These are phyloP conservation scores for Drosophila grimshawi DNA, from an alignment of 1,140 invertebrate genomes.

Conservation along the genomic window DNA sequence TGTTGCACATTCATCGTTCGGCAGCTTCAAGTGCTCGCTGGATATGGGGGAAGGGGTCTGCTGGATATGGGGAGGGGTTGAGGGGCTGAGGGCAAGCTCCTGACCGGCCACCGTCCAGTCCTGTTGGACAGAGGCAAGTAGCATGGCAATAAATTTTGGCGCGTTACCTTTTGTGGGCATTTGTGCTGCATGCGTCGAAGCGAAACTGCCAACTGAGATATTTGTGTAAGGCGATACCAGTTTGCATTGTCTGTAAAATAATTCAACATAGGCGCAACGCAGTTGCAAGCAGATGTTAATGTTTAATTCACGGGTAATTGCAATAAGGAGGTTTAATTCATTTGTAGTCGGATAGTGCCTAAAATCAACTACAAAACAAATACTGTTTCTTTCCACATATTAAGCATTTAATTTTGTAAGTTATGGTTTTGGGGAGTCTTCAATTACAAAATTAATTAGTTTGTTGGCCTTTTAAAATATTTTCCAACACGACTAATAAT, in stretches of 20 bases:
- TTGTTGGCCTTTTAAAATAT: too few relatives aligned
- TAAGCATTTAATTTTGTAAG: too few relatives aligned
- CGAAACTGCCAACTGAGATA: constrained; percentile 22
- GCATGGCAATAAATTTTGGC: constrained; percentile 38
- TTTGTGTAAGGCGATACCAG: constrained; percentile 7
- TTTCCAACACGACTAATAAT: too few relatives aligned
- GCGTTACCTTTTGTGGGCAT: constrained; percentile 50
- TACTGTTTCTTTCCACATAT: too few relatives aligned
- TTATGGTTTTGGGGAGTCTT: too few relatives aligned
- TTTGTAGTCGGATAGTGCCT: too few relatives aligned
- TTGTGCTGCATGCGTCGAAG: constrained; percentile 42
- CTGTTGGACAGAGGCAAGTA: constrained; percentile 6
- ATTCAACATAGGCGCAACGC: background rate
- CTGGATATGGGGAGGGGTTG: background rate
- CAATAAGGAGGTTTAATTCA: too few relatives aligned
- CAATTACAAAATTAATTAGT: too few relatives aligned
- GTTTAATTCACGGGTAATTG: background rate
- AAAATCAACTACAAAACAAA: too few relatives aligned
- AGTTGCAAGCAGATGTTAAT: background rate
- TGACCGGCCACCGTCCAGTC: constrained; percentile 6
- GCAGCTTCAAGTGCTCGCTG: constrained; percentile 55
- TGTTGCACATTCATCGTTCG: constrained; percentile 57
- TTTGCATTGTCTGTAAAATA: background rate
- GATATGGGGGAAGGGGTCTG: constrained; percentile 9
- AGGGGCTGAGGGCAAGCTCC: constrained; percentile 9